Evolutionary conservation across 1,140 invertebrate genomes (phyloP).

Genomic region (Drosophila sulfurigaster): DNA sequence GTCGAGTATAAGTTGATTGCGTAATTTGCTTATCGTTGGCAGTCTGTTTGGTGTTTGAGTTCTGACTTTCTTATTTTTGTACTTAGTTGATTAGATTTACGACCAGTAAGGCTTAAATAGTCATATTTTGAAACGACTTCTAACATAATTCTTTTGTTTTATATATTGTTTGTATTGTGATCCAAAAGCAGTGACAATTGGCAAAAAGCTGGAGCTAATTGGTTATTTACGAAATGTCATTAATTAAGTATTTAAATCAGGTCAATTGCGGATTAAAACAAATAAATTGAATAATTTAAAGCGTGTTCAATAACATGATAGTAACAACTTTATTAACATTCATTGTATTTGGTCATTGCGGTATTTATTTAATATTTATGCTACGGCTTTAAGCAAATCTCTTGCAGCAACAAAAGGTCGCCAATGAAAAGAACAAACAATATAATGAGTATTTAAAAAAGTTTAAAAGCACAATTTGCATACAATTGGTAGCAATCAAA

Average conservation of each 20-base stretch:
- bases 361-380: constrained; percentile 32
- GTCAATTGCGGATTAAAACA: background rate
- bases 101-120: background rate
- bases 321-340: constrained; percentile 40
- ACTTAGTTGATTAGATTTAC: constrained; percentile 39
- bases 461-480: too few relatives aligned
- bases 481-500: too few relatives aligned
- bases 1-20: constrained; percentile 49
- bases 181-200: too few relatives aligned
- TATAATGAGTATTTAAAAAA: background rate
- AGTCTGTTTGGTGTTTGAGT: constrained; percentile 63
- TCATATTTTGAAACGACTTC: background rate
- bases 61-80: background rate
- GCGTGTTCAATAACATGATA: background rate
- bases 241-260: background rate
- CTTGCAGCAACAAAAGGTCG: constrained; percentile 5
- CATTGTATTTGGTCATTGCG: constrained; percentile 20
- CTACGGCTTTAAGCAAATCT: constrained; percentile 15
- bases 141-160: background rate
- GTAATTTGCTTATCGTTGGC: constrained; percentile 69
- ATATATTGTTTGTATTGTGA: background rate
- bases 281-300: constrained; percentile 10
- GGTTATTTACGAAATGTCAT: background rate
- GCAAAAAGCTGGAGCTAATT: too few relatives aligned
- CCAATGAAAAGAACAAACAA: background rate